These are phyloP conservation scores for Xyrauchen texanus DNA, from an alignment of 2,113 vertebrate genomes.

Conservation along the genomic window DNA sequence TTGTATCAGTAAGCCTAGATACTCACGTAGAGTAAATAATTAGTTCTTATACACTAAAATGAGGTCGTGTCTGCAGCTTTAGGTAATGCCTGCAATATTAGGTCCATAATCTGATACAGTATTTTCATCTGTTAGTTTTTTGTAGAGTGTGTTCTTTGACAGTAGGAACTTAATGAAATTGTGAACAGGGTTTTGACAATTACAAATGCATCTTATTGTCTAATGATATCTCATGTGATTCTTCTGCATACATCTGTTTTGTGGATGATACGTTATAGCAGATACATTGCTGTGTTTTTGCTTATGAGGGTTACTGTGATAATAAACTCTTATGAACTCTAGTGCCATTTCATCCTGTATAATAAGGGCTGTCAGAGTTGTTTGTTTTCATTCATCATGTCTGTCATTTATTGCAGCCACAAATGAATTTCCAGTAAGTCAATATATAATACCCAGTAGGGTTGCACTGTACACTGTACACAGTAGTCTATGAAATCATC, in stretches of 20 bases:
- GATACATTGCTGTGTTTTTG: neutral
- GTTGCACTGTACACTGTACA: no score
- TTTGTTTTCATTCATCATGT: neutral
- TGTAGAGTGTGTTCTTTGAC: neutral
- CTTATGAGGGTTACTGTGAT: conserved; percentile 14
- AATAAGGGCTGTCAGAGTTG: neutral
- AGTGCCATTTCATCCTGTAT: neutral
- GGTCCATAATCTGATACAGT: neutral
- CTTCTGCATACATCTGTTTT: conserved; percentile 8
- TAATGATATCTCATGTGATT: neutral
- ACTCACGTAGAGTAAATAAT: conserved; percentile 4
- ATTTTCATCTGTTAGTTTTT: no score
- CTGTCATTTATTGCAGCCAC: neutral
- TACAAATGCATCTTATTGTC: neutral
- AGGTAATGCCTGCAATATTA: neutral
- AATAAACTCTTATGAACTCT: conserved; percentile 9
- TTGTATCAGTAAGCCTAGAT: conserved; percentile 15
- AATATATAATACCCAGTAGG: neutral
- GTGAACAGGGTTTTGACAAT: conserved; percentile 3
- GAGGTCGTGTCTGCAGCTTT: neutral
- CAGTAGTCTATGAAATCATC: no score
- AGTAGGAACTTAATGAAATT: neutral
- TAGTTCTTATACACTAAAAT: neutral
- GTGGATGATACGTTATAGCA: neutral
- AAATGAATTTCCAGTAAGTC: neutral